Conservation (phyloP, 2,113 vertebrate genomes). For the Climacteris rufus region DNA sequence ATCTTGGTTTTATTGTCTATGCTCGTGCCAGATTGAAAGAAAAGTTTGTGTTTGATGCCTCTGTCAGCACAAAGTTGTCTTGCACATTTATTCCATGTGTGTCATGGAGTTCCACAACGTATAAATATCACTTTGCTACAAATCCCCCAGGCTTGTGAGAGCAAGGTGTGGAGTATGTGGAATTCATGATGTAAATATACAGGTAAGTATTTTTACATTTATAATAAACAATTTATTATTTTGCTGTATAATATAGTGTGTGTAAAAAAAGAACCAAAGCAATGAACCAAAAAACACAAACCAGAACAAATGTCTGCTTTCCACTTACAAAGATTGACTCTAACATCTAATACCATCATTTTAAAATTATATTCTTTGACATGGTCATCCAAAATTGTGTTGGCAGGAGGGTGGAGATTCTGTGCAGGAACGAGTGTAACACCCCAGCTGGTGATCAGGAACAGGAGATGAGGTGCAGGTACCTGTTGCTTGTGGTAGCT, state of each 20-base stretch:
- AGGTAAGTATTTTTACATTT: neutral
- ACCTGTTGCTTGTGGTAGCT: neutral
- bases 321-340: neutral
- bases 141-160: neutral
- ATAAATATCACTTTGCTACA: neutral
- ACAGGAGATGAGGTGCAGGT: neutral
- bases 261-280: neutral
- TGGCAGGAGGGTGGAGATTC: neutral
- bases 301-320: neutral
- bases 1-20: neutral
- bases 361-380: neutral
- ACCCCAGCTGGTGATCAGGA: neutral
- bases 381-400: neutral
- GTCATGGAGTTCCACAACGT: neutral
- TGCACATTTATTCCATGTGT: neutral
- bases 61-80: neutral
- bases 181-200: neutral
- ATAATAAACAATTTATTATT: neutral
- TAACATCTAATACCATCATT: neutral
- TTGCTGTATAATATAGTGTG: neutral
- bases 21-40: neutral
- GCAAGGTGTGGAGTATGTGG: neutral
- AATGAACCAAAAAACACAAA: accelerated
- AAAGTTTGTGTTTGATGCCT: neutral
- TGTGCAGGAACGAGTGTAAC: neutral